Base-by-base conservation (phyloP, 2,113 vertebrate genomes). In the Dipodomys ordii region DNA sequence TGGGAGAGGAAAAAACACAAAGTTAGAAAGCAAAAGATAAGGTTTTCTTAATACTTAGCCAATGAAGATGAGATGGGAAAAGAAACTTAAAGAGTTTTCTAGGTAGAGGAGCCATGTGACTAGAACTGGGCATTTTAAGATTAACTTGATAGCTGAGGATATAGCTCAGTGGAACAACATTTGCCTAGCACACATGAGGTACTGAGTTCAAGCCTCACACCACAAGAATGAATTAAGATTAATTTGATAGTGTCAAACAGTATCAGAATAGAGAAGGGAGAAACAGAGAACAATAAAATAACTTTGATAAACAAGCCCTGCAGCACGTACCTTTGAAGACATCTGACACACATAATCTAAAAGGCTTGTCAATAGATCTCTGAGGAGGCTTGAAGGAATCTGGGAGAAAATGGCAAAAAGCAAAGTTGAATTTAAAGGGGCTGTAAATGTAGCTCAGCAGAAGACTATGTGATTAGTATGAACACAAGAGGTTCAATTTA, bases 281-380 rank as follows among this genome's bases (percentile, higher is more conserved):
- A 94, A 62, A 62, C 22, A 27, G 30, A 46, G 76, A 25, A 49
- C 28, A 83, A 67, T 2, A 16, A 1, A 62, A 25, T 32, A 67
- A 87, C 35, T 93, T 57, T 35, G 19, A 20, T 18, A 20, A 74
- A 86, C 23, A 4, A 81, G 65, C 3, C 20, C 39, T 13, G 0
- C 64, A 79, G 27, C 65, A 97, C 98, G 97, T 97, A 99, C 99
- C 99, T 99, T 99, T 99, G 96, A 99, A 99, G 92, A 99, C 99
- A 93, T 99, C 99, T 1, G 99, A 99, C 71, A 99, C 99, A 68
- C 99, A 99, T 68, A 99, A 98, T 86, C 99, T 98, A 98, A 99
- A 99, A 11, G 99, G 99, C 94, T 99, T 99, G 90, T 99, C 99
- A 91, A 99, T 94, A 83, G 99, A 99, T 94, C 99, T 98, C 92